Base-by-base conservation (phyloP, 2,113 vertebrate genomes). In the Boleophthalmus pectinirostris region DNA sequence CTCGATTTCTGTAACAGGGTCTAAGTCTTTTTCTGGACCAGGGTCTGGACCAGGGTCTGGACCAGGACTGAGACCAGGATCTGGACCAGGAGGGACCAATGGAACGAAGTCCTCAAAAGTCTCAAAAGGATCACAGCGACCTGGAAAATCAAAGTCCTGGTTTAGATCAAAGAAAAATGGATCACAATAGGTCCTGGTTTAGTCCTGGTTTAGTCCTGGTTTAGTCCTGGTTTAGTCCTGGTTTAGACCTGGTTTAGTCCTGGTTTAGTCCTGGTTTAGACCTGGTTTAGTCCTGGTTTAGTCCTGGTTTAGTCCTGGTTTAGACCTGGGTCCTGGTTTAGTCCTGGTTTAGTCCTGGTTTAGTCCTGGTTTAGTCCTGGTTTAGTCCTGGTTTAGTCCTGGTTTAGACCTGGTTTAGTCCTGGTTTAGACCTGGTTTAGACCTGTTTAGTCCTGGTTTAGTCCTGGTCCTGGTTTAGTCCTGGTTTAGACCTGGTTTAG, bases 401-500 rank as follows among this genome's bases (percentile, higher is more conserved):
- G n/a, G 54, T 57, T 25, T 29, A 15, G 9, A 9, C 60, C 5
- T 6, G 25, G 60, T 63, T 8, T 63, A 35, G 14, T 11, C 60
- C 60, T 33, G 25, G 60, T 35, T 20, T 35, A 8, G 16, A 3
- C 20, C 5, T 33, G 77, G 25, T 72, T 0, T 81, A 83, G 54
- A 83, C 67, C 38, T 77, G 57, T 29, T 15, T 15, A 13, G 45
- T 13, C 12, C 45, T 47, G 51, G 18, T 35, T 6, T 35, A 35
- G 33, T 35, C 33, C 33, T 35, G 33, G 33, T 35, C 33, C 46
- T 23, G 54, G n/a, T 10, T 9, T 24, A 61, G 33, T 21, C 94
- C 92, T 93, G 85, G 75, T 82, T 90, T 86, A 3, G 80, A 86
- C 33, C 35, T 38, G 1, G 35, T 38, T 38, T 38, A 38, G 35